Base-by-base conservation (phyloP, 2,888 invertebrate species). In the Parasteatoda lunata region DNA sequence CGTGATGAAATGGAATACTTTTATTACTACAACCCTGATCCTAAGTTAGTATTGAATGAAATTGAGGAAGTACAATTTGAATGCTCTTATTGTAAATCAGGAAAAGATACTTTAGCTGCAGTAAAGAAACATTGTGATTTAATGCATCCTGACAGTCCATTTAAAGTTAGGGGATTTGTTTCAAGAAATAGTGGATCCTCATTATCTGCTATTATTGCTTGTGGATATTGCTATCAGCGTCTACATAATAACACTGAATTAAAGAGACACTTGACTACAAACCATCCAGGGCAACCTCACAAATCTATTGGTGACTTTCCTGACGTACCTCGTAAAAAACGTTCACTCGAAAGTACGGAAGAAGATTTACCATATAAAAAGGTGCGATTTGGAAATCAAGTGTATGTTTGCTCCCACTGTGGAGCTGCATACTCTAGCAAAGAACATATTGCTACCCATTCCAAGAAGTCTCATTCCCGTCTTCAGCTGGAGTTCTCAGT, bases 1-100 rank as follows among this genome's bases (percentile, higher is more conserved):
- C 45, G 51, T 45, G 72, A 72, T n/a, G 77, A 69, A 45, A n/a
- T 11, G 3, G 65, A 78, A 48, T 83, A 79, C 48, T 76, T 52
- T 11, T 88, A 64, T 48, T 79, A 88, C 71, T 88, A 76, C 59
- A 73, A 54, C 5, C 88, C 88, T 47, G 87, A 87, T 69, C 51
- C 64, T 2, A 64, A 54, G 7, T 1, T n/a, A 6, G 30, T 8
- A 11, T 73, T 69, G 13, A 9, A 15, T 7, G n/a, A 52, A 3
- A 59, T 45, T 8, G 87, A 82, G 15, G 73, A 69, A 45, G 77
- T 78, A 3, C 9, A 64, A 7, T 88, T 70, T 70, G 88, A 88
- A 66, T 88, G 88, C 65, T 77, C 79, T 30, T 88, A 88, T 65
- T 88, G 88, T 59, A 88, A 88, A 51, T 69, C 72, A 13, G 66